phyloP scores from a whole-genome alignment of 2,113 vertebrate species.

The Nestor notabilis region DNA sequence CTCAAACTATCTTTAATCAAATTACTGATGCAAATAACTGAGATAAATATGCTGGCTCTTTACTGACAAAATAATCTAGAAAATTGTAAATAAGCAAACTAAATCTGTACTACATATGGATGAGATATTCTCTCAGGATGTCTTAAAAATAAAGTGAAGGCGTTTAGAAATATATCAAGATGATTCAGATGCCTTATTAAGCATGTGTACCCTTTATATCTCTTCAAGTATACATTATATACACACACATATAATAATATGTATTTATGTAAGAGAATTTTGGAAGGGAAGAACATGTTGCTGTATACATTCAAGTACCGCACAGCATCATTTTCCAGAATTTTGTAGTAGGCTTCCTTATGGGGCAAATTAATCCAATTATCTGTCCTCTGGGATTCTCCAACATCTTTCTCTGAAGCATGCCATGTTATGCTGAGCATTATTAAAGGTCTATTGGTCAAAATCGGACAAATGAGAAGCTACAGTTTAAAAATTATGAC shows the following conservation, averaged over 20 bases:
- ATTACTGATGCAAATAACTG: conserved; percentile 51
- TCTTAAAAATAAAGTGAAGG: not conserved
- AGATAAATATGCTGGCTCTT: conserved; percentile 17
- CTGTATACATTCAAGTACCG: not conserved
- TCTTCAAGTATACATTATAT: not conserved
- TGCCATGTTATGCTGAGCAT: not conserved
- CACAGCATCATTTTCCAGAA: not conserved
- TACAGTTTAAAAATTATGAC: not conserved
- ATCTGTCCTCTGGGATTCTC: not conserved
- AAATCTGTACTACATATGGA: not conserved
- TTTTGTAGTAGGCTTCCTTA: not conserved
- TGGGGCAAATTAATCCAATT: not conserved
- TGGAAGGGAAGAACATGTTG: not conserved
- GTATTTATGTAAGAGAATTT: not conserved
- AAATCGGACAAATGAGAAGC: not conserved
- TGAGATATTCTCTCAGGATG: not conserved
- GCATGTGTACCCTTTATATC: not conserved
- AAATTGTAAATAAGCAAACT: conserved; percentile 46
- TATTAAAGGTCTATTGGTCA: not conserved
- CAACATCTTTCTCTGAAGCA: not conserved
- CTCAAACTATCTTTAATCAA: conserved; percentile 40
- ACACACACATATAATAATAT: not conserved
- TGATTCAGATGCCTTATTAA: not conserved
- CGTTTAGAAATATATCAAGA: not conserved
- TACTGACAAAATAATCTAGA: conserved; percentile 31